phyloP scores from a whole-genome alignment of 2,888 invertebrate species.

The Argynnis bischoffii region DNA sequence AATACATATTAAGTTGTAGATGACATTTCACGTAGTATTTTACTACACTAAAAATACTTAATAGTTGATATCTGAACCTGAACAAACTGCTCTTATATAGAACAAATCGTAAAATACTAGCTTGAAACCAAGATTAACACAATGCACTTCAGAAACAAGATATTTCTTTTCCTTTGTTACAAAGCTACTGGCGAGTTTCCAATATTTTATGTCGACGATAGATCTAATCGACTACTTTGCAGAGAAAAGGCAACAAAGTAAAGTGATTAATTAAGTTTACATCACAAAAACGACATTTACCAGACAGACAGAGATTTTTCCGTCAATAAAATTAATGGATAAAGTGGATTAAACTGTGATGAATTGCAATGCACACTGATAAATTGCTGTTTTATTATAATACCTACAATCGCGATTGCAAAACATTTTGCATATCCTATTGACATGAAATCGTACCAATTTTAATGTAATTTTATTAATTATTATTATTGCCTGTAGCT shows the following conservation, averaged over 20 bases:
- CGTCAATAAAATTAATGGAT: conserved; percentile 27
- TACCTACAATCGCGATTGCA: neutral
- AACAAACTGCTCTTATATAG: conserved; percentile 18
- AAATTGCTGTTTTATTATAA: neutral
- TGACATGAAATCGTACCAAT: neutral
- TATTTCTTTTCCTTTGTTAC: conserved; percentile 40
- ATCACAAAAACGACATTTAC: conserved; percentile 27
- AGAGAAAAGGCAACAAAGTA: conserved; percentile 38
- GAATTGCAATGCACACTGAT: conserved; percentile 15
- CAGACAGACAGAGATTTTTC: conserved; percentile 25
- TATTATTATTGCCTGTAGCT: no score
- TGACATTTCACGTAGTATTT: no score
- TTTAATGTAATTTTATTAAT: neutral
- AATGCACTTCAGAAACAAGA: conserved; percentile 38
- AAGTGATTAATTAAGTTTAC: conserved; percentile 41
- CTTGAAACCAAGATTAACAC: conserved; percentile 37
- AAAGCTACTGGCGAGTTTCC: conserved; percentile 42
- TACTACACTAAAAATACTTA: neutral
- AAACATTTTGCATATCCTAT: neutral
- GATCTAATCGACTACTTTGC: conserved; percentile 43
- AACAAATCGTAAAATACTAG: conserved; percentile 25
- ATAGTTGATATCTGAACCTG: conserved; percentile 13
- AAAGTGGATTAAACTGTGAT: conserved; percentile 22
- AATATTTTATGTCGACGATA: conserved; percentile 42
- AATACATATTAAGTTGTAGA: no score